A percentile compares a stretch with the other conserved stretches of the same genome.
phyloP scores from a whole-genome alignment of 2,113 vertebrate species.

The human (Homo sapiens) region DNA sequence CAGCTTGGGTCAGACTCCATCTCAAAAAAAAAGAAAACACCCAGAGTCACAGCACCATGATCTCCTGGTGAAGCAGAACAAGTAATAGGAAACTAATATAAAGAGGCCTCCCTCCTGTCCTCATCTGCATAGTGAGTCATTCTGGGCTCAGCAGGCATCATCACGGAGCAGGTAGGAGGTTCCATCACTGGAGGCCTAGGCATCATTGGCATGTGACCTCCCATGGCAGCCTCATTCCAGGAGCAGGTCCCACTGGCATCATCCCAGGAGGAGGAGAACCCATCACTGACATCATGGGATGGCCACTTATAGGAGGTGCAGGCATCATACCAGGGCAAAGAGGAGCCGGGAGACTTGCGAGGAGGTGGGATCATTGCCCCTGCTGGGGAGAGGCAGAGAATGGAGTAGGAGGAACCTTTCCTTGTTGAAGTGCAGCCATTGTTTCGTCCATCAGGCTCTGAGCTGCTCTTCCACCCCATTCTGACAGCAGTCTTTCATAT shows the following conservation, averaged over 20 bases:
- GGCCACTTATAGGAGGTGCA: conserved; percentile 95
- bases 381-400: background rate
- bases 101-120: conserved; percentile 38
- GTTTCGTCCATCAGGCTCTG: conserved; percentile 95
- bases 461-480: conserved; percentile 98
- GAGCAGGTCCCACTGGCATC: conserved; percentile 95
- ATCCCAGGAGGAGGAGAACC: conserved; percentile 96
- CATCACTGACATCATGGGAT: conserved; percentile 99
- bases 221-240: conserved; percentile 97
- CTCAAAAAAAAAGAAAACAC: conserved; percentile 16
- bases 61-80: conserved; percentile 33
- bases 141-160: conserved; percentile 94
- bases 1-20: too few species aligned
- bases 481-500: conserved; percentile 96
- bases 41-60: conserved; percentile 3
- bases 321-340: conserved; percentile 96
- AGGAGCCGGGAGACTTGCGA: conserved; percentile 82
- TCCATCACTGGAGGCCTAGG: conserved; percentile 98
- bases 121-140: conserved; percentile 97
- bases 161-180: conserved; percentile 94
- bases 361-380: too few species aligned
- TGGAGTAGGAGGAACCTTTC: background rate
- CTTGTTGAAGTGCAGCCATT: background rate
- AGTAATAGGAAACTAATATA: background rate
- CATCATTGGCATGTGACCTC: conserved; percentile 98